Conservation (phyloP, 2,888 invertebrate species). For the Acrobasis repandana region DNA sequence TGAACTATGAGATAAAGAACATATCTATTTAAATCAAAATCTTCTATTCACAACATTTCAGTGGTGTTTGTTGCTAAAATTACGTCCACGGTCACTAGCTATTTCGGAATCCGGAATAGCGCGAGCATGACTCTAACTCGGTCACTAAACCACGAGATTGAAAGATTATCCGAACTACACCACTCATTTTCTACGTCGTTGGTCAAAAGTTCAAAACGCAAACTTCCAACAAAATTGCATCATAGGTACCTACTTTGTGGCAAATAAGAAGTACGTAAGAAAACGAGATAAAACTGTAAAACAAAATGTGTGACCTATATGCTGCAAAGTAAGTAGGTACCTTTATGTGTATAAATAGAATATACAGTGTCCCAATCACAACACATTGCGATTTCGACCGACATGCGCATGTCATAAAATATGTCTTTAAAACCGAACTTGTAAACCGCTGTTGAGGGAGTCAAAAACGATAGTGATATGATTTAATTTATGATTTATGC, state of each 20-base stretch:
- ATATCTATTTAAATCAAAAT: background rate
- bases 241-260: no score
- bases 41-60: background rate
- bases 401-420: no score
- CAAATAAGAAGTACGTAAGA: background rate
- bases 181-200: background rate
- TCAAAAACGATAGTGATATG: no score
- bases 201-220: no score
- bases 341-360: no score
- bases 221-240: background rate
- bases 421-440: no score
- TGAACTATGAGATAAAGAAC: background rate
- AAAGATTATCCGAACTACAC: background rate
- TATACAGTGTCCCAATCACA: no score
- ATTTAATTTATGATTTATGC: no score
- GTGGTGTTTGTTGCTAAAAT: conserved; percentile 21
- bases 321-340: no score
- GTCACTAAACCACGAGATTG: conserved; percentile 7
- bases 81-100: conserved; percentile 13
- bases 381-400: no score
- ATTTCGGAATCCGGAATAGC: background rate
- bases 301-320: background rate
- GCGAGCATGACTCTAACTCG: conserved; percentile 15
- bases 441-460: no score
- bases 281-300: background rate